Percentiles rank a stretch among this genome's conserved stretches.
phyloP scores from a whole-genome alignment of 23 tunicate genomes.

The Aplidium turbinatum region DNA sequence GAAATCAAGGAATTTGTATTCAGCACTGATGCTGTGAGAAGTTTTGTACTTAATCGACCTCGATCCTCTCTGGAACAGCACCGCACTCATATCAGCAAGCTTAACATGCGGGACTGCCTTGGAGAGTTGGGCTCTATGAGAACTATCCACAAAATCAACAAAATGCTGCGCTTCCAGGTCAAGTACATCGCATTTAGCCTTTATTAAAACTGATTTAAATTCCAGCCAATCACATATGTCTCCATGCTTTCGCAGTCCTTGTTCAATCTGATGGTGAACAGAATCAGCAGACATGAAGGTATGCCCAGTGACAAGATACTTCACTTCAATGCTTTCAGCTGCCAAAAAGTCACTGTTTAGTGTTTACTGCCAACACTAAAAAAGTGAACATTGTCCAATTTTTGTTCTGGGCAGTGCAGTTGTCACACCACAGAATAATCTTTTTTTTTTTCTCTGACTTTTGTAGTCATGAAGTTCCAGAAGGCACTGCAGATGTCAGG shows the following conservation, averaged over 20 bases:
- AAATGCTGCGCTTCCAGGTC: conserved; percentile 18
- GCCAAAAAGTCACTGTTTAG: neutral
- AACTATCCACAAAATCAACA: conserved; percentile 3
- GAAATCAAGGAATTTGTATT: conserved; percentile 1
- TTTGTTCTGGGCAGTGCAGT: neutral
- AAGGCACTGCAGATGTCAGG: conserved; percentile 12
- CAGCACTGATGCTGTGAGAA: neutral
- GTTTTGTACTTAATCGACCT: conserved; percentile 8
- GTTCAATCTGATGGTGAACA: conserved; percentile 20
- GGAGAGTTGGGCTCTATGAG: neutral
- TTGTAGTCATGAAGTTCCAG: neutral
- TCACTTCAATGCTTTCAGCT: conserved; percentile 6
- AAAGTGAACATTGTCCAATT: conserved; percentile 18
- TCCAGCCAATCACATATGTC: conserved; percentile 17
- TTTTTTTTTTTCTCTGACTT: conserved; percentile 8
- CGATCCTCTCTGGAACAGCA: conserved; percentile 20
- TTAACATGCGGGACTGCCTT: conserved; percentile 4
- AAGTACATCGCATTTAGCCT: conserved; percentile 10
- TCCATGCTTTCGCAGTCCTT: conserved; percentile 12
- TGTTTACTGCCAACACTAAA: conserved; percentile 1
- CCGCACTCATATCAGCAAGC: conserved; percentile 14
- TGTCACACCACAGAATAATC: conserved; percentile 13
- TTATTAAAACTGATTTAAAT: conserved; percentile 2
- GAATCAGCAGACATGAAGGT: conserved; percentile 14
- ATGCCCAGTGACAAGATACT: neutral